Evolutionary conservation across 1,140 invertebrate species (phyloP), one percentile per base, ranked within the genome.

Genomic region (Amphibalanus amphitrite): DNA sequence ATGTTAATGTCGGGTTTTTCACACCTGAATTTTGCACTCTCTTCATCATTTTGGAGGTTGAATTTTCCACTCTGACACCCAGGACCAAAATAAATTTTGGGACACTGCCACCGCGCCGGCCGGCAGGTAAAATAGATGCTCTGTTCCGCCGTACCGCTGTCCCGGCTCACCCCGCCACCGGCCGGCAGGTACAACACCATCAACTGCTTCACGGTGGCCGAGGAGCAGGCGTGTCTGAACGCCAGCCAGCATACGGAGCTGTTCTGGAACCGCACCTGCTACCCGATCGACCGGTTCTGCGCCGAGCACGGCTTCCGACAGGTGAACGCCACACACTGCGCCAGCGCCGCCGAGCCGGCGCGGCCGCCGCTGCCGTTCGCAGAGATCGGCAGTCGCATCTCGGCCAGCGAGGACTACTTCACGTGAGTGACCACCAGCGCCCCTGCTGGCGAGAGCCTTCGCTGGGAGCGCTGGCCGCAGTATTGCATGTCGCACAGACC

Each of bases 341-440:
- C 38, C 28, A 65, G 69, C 23, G 10, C 26, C 23, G 69, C 38
- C 25, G 69, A 69, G 17, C 23, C 33, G 0, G 4, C 33, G 3
- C 20, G 64, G 26, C n/a, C n/a, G n/a, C 28, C 59, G 69, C 73
- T 74, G 73, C 40, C 47, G 72, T 76, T 76, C 73, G 69, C 69
- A 23, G 65, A 69, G 0, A 65, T 70, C 20, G 28, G 70, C 68
- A 74, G 72, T 23, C 86, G 86, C 8, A 88, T 90, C 75, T 92
- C 92, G 0, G 91, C 93, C 28, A 89, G 74, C 38, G 74, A 91
- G 79, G 93, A 97, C 82, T 97, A 93, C 81, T 97, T 93, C 81
- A 89, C 94, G 94, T 96, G 83, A 88, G 89, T 83, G 47, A 69
- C n/a, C n/a, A n/a, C n/a, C n/a, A n/a, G n/a, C n/a, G n/a, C n/a